phyloP scores from a whole-genome alignment of 2,113 vertebrate species.

The Geococcyx californianus region DNA sequence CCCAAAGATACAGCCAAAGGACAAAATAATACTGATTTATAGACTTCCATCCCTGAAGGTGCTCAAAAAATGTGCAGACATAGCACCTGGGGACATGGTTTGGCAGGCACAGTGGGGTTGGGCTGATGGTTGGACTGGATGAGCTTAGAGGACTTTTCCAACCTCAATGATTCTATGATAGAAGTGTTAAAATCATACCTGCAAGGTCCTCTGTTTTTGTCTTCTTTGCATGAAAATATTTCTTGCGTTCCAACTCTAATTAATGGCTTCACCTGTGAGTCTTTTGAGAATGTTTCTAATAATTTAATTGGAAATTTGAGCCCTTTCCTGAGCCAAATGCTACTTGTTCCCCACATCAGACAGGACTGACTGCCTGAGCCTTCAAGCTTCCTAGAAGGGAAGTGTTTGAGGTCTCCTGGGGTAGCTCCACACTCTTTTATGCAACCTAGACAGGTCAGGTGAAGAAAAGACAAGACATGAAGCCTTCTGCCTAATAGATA shows the following conservation, averaged over 20 bases:
- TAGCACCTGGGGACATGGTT: too few relatives aligned
- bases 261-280: not conserved
- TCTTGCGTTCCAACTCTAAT: not conserved
- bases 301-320: not conserved
- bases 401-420: not conserved
- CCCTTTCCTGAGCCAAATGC: not conserved
- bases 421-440: not conserved
- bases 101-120: too few relatives aligned
- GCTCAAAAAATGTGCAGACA: too few relatives aligned
- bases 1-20: not conserved
- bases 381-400: not conserved
- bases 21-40: not conserved
- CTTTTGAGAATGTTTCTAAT: not conserved
- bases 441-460: not conserved
- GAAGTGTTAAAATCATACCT: not conserved
- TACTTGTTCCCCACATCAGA: not conserved
- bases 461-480: not conserved
- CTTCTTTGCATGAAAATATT: not conserved
- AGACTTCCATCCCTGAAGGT: too few relatives aligned
- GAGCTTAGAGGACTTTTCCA: too few relatives aligned
- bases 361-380: not conserved
- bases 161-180: too few relatives aligned
- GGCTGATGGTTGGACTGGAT: too few relatives aligned
- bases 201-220: not conserved
- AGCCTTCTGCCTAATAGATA: not conserved